Percentiles rank a stretch among this genome's conserved stretches.
Conservation (phyloP, 2,113 vertebrate genomes). For the Rhinolophus sinicus region DNA sequence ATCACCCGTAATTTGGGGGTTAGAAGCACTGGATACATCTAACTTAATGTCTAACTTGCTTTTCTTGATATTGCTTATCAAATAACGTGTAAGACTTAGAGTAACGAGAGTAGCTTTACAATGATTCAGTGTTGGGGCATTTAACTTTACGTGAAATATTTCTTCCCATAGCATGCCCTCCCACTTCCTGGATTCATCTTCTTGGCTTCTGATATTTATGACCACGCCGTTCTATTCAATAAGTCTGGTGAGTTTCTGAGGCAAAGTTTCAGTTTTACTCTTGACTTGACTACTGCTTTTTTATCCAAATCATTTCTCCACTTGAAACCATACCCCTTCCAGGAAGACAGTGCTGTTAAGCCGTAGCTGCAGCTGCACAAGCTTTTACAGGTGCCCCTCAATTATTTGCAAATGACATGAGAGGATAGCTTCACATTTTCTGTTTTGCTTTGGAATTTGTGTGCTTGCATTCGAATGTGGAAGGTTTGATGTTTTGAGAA, state of each 20-base stretch:
- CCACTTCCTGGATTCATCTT: slow-evolving; percentile 97
- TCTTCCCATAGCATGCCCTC: slow-evolving; percentile 90
- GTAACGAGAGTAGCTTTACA: too few relatives aligned
- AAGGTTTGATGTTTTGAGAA: background rate
- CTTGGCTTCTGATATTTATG: slow-evolving; percentile 94
- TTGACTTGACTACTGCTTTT: background rate
- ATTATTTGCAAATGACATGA: background rate
- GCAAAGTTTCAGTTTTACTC: background rate
- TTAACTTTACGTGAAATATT: background rate
- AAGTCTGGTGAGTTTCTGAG: slow-evolving; percentile 90
- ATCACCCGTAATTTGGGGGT: background rate
- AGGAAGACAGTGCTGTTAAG: background rate
- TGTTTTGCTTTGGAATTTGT: background rate
- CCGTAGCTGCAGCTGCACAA: background rate
- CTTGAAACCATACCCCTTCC: background rate
- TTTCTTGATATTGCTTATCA: slow-evolving; percentile 3
- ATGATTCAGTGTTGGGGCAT: background rate
- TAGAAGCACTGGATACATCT: background rate
- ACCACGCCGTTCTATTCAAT: slow-evolving; percentile 91
- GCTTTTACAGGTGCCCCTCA: background rate
- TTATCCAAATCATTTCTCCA: background rate
- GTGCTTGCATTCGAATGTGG: background rate
- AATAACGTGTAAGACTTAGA: background rate
- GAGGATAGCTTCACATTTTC: background rate
- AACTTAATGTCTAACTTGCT: background rate